Base-by-base conservation (phyloP, 53 echinoderm and acorn worm genomes). In the Paelopatides confundens region DNA sequence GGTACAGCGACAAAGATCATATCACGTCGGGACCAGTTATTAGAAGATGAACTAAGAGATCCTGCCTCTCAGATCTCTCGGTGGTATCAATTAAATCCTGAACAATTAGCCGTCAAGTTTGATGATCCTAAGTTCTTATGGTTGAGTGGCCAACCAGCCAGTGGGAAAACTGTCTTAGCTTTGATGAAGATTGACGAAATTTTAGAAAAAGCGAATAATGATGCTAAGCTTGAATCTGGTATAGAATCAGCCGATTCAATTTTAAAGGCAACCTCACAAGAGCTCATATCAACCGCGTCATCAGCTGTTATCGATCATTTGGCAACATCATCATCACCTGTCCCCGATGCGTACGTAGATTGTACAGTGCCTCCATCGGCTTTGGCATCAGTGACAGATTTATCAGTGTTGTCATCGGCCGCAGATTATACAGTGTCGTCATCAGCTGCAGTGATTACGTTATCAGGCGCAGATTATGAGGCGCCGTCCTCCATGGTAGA, bases 61-160 rank as follows among this genome's bases (percentile, higher is more conserved):
- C 48, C 48, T 48, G 24, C 58, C 24, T 18, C 17, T 6, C 5
- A 18, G 5, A 23, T 58, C 18, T 58, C 58, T 18, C 68, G 32
- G 32, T 67, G 68, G 68, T 48, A 26, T 24, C 79, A 79, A 12
- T 79, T 79, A 30, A 79, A 51, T 13, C 79, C 79, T 10, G 79
- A 79, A 30, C 79, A 79, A 32, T 9, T 79, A 12, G 51, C 31
- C 11, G 79, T 79, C 54, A 52, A 30, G 11, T 51, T 34, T 31
- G 31, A 28, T 0, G 49, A 79, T 26, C 79, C 49, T 5, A 11
- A 51, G 31, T 31, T 18, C 14, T 32, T 79, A 28, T 79, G 79
- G 79, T 12, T 79, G 13, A 79, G 21, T 5, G 79, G 79, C 31
- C 27, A 79, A 31, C 79, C 79, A 3, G 79, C 51, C 13, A 79